Base-by-base conservation (phyloP, 2,797 vertebrate species). In the Anabas testudineus region DNA sequence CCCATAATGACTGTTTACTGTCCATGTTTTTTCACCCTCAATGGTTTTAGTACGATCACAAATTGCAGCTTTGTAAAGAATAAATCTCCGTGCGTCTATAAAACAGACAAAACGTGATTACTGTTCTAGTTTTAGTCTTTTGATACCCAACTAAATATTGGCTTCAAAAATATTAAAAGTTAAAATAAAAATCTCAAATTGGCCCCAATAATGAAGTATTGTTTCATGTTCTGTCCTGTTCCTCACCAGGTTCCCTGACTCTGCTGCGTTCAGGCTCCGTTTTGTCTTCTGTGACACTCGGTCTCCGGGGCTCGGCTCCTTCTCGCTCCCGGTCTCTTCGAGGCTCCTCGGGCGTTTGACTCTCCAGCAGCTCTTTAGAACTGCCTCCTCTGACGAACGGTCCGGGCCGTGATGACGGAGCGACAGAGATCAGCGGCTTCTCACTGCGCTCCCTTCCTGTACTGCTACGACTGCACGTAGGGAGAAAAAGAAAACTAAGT, bases 361-460 rank as follows among this genome's bases (percentile, higher is more conserved):
- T 94, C 82, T 98, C 96, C 43, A 93, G 83, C 64, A 96, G 94
- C 82, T 98, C 96, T 74, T 97, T 99, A 1, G 94, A 92, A 78
- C 96, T 95, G 85, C 95, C 76, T 22, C 94, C 94, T 65, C 96
- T 90, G 22, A 90, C 61, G 86, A 97, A 95, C 9, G 93, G 90
- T 32, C 91, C 93, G 10, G 95, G 94, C 0, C 95, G 94, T 0
- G 94, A 49, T 1, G 93, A 49, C 0, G 87, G 46, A 6, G 93
- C 46, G n/a, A 88, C 78, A 0, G 95, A 83, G 0, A 90, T 90
- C 54, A 91, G 86, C 1, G 93, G 84, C 84, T 97, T 99, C 69
- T 99, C 97, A 0, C 93, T 94, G 85, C 96, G 96, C 78, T 99
- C 98, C 54, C 96, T 93, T 77, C 94, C 94, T 0, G 83, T 83